Evolutionary conservation across 2,888 invertebrate genomes (phyloP).

Genomic region (Acrocera orbiculus): DNA sequence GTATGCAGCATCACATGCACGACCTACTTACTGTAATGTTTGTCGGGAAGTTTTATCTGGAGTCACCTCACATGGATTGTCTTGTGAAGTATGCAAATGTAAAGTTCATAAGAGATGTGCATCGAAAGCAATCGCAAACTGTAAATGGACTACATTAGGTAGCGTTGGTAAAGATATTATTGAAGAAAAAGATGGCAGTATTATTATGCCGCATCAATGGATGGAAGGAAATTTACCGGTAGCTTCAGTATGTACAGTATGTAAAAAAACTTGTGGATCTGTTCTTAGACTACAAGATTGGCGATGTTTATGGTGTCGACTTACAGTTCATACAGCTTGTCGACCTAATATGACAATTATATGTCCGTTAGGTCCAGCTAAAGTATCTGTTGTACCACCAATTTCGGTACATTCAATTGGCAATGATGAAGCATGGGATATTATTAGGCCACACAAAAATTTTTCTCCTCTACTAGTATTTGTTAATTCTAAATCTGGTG

Average conservation of each 20-base stretch:
- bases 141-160: conserved; percentile 95
- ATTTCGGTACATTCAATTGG: conserved; percentile 81
- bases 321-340: conserved; percentile 82
- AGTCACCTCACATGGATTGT: conserved; percentile 87
- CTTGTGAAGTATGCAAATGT: conserved; percentile 94
- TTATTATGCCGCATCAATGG: conserved; percentile 97
- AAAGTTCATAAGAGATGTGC: conserved; percentile 94
- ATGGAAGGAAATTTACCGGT: conserved; percentile 93
- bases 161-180: conserved; percentile 90
- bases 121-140: conserved; percentile 77
- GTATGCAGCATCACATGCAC: conserved; percentile 86
- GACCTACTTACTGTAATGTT: conserved; percentile 94
- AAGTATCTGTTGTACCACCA: conserved; percentile 87
- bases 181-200: conserved; percentile 78
- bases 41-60: conserved; percentile 86
- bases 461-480: conserved; percentile 75
- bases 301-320: conserved; percentile 91
- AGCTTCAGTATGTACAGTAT: conserved; percentile 78
- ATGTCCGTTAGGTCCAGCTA: conserved; percentile 76
- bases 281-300: conserved; percentile 88
- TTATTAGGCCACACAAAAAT: conserved; percentile 45
- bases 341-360: conserved; percentile 56
- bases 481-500: conserved; percentile 95
- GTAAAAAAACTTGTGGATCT: conserved; percentile 93
- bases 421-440: conserved; percentile 82